phyloP scores from a whole-genome alignment of 2,888 invertebrate species.

The Lepetodrilus schrolli region DNA sequence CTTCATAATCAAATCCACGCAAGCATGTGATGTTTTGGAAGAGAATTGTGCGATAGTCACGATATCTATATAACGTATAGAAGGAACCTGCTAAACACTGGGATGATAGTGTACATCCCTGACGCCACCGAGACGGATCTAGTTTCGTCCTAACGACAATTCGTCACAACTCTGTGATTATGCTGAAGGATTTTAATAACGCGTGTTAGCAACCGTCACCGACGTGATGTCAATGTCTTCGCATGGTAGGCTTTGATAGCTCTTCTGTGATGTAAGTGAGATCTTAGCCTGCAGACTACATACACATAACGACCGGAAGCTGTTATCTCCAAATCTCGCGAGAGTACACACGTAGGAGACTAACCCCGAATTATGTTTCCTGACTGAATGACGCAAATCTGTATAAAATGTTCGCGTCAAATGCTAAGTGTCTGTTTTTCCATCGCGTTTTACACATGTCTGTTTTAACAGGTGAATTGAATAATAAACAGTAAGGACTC shows the following conservation, averaged over 20 bases:
- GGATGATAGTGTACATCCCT: too few relatives aligned
- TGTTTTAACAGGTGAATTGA: neutral
- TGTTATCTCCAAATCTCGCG: neutral
- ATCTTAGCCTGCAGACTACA: neutral
- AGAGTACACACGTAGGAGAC: neutral
- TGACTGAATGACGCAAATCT: neutral
- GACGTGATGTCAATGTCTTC: too few relatives aligned
- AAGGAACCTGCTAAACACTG: neutral
- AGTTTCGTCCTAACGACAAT: neutral
- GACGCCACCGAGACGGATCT: too few relatives aligned
- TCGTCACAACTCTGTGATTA: too few relatives aligned
- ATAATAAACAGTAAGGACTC: neutral
- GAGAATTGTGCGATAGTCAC: too few relatives aligned
- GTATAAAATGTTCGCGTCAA: neutral
- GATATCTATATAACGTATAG: too few relatives aligned
- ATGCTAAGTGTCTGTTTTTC: slow-evolving; percentile 5
- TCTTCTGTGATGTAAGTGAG: neutral
- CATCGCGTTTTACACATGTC: neutral
- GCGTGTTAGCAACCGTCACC: too few relatives aligned
- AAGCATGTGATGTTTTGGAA: too few relatives aligned
- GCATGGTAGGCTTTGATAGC: neutral
- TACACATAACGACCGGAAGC: neutral
- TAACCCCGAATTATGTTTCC: neutral
- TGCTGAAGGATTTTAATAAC: too few relatives aligned
- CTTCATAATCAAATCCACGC: too few relatives aligned